These are phyloP conservation scores for Galendromus occidentalis DNA, from an alignment of 1,140 invertebrate genomes.

Conservation along the genomic window DNA sequence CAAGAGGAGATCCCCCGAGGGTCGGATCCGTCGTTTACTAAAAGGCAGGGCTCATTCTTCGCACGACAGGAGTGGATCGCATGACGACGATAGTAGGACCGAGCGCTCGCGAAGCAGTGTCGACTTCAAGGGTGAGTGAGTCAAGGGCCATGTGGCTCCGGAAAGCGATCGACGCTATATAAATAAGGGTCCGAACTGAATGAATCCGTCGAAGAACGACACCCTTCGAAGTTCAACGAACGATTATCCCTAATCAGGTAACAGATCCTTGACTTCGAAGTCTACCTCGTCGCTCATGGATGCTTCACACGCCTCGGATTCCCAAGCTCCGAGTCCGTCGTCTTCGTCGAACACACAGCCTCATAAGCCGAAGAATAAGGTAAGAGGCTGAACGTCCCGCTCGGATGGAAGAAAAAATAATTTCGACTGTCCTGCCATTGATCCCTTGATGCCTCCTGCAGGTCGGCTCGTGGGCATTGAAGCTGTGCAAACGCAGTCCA, in stretches of 20 bases:
- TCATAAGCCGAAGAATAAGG: not conserved
- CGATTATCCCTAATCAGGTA: not conserved
- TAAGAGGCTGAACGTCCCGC: not conserved
- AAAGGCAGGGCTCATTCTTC: not conserved
- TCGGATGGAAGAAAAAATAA: too few species aligned
- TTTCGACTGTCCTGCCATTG: too few species aligned
- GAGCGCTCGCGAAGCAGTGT: too few species aligned
- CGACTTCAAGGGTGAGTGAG: too few species aligned
- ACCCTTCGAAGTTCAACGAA: not conserved
- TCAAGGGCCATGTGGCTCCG: too few species aligned
- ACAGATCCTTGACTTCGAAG: not conserved
- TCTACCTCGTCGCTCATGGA: not conserved
- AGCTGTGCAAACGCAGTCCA: not conserved
- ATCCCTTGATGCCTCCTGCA: not conserved
- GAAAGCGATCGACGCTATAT: too few species aligned
- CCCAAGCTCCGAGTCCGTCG: not conserved
- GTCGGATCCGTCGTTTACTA: not conserved
- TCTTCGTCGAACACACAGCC: not conserved
- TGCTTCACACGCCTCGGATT: not conserved
- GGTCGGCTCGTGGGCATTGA: conserved; percentile 1
- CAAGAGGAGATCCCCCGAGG: too few species aligned
- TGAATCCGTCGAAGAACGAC: too few species aligned
- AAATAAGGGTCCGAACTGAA: too few species aligned
- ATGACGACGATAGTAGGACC: too few species aligned
- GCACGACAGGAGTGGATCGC: not conserved